Conservation (phyloP, 2,797 vertebrate genomes). For the Anguilla anguilla region DNA sequence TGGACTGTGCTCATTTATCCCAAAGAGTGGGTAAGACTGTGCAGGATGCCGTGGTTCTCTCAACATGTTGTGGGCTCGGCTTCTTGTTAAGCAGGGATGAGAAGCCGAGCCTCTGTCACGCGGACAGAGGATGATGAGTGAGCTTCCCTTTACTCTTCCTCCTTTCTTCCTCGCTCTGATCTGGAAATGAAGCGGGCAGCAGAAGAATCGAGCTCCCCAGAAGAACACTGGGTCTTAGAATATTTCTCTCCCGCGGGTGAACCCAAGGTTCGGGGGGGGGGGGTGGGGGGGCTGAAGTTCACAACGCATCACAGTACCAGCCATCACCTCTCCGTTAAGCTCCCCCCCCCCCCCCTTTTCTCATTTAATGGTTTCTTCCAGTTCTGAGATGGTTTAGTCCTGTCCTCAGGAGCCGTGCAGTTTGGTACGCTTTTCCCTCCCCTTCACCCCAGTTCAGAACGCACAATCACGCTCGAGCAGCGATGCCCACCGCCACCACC, state of each 20-base stretch:
- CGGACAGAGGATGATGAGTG: not conserved
- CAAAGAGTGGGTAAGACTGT: not conserved
- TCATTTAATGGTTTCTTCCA: not conserved
- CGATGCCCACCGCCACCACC: no score
- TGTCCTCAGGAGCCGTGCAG: not conserved
- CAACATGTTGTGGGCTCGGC: no score
- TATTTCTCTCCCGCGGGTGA: not conserved
- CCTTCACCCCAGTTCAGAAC: no score
- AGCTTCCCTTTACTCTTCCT: not conserved
- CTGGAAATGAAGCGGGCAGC: not conserved
- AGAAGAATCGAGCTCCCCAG: not conserved
- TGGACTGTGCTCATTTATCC: not conserved
- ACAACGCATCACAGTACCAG: not conserved
- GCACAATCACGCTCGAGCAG: no score
- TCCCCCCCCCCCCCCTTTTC: not conserved
- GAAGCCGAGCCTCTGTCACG: not conserved
- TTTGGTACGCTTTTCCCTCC: no score
- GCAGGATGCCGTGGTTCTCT: no score
- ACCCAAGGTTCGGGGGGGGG: no score
- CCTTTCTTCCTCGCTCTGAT: not conserved
- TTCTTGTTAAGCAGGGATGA: not conserved
- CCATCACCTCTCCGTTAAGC: not conserved
- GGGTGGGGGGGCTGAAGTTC: not conserved
- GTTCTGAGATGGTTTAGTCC: not conserved
- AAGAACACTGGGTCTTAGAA: not conserved